A percentile compares a stretch with the other conserved stretches of the same genome.
phyloP scores from a whole-genome alignment of 2,797 vertebrate genomes.

The Centropyge bicolor region DNA sequence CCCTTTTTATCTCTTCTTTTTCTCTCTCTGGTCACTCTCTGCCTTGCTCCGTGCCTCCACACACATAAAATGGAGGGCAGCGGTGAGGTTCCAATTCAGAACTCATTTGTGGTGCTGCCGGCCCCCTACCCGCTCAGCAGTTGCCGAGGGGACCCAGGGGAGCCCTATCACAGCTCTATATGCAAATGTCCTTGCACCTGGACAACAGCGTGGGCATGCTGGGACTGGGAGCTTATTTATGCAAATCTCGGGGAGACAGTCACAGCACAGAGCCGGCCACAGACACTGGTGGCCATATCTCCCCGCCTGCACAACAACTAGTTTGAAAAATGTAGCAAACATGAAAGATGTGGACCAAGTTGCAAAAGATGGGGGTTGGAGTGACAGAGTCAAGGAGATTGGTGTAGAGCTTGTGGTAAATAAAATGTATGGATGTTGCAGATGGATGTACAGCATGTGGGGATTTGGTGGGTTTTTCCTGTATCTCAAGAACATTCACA shows the following conservation, averaged over 20 bases:
- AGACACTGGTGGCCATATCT: conserved; percentile 89
- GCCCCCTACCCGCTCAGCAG: conserved; percentile 96
- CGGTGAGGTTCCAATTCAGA: conserved; percentile 96
- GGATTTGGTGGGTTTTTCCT: conserved; percentile 11
- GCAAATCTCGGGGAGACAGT: conserved; percentile 91
- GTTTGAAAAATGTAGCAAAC: conserved; percentile 69
- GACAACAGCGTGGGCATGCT: conserved; percentile 95
- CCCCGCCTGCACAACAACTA: conserved; percentile 83
- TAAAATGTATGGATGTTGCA: conserved; percentile 53
- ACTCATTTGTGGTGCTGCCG: conserved; percentile 95
- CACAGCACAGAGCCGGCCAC: conserved; percentile 82
- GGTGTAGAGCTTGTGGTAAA: conserved; percentile 59
- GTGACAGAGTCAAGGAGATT: conserved; percentile 52
- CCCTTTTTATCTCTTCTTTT: conserved; percentile 66
- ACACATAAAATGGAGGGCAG: conserved; percentile 86
- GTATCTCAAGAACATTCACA: conserved; percentile 20
- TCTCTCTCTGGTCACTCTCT: conserved; percentile 79
- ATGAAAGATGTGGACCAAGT: conserved; percentile 71
- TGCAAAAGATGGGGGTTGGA: conserved; percentile 40
- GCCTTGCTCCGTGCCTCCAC: conserved; percentile 72
- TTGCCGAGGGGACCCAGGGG: conserved; percentile 97
- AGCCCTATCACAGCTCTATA: conserved; percentile 99
- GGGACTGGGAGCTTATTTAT: conserved; percentile 99
- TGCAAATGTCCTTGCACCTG: conserved; percentile 99
- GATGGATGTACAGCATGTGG: conserved; percentile 17